Percentiles rank a stretch among this genome's conserved stretches.
These are phyloP conservation scores for Jordanella pulchra DNA, from an alignment of 2,797 vertebrate genomes.

Conservation along the genomic window DNA sequence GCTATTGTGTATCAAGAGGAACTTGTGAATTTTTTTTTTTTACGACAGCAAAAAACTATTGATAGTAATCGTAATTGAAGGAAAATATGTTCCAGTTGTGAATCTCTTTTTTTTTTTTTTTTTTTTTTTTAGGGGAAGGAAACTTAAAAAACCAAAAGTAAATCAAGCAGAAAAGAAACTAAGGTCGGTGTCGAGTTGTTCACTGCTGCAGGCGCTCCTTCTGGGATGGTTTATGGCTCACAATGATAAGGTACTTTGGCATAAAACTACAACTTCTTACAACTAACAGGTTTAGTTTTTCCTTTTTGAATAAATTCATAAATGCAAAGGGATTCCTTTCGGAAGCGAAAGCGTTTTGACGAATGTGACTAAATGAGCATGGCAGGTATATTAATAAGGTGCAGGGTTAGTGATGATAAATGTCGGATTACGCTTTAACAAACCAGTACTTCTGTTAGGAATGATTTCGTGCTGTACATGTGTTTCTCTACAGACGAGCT, in stretches of 20 bases:
- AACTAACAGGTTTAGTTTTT: slow-evolving; percentile 23
- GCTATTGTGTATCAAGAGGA: slow-evolving; percentile 53
- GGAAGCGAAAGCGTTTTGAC: background rate
- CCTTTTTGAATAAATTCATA: slow-evolving; percentile 5
- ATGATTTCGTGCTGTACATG: background rate
- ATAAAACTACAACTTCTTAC: slow-evolving; percentile 65
- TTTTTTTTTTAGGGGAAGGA: background rate
- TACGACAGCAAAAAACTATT: slow-evolving; percentile 47
- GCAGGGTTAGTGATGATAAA: slow-evolving; percentile 7
- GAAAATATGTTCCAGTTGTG: slow-evolving; percentile 36
- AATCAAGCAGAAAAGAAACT: background rate
- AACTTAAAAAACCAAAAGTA: slow-evolving; percentile 21
- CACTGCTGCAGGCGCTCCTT: slow-evolving; percentile 36
- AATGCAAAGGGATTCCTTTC: background rate
- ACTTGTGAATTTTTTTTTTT: slow-evolving; percentile 57
- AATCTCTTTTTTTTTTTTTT: slow-evolving; percentile 9
- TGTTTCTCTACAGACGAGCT: slow-evolving; percentile 8
- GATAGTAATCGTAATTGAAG: slow-evolving; percentile 42
- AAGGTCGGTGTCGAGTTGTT: slow-evolving; percentile 36
- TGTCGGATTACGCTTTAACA: slow-evolving; percentile 10
- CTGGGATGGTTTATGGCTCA: slow-evolving; percentile 56
- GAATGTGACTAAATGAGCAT: slow-evolving; percentile 17
- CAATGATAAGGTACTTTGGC: slow-evolving; percentile 80
- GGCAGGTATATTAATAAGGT: slow-evolving; percentile 4
- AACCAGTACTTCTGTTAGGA: background rate